A percentile compares a stretch with the other conserved stretches of the same genome.
phyloP scores from a whole-genome alignment of 2,113 vertebrate species.

The Struthio camelus region DNA sequence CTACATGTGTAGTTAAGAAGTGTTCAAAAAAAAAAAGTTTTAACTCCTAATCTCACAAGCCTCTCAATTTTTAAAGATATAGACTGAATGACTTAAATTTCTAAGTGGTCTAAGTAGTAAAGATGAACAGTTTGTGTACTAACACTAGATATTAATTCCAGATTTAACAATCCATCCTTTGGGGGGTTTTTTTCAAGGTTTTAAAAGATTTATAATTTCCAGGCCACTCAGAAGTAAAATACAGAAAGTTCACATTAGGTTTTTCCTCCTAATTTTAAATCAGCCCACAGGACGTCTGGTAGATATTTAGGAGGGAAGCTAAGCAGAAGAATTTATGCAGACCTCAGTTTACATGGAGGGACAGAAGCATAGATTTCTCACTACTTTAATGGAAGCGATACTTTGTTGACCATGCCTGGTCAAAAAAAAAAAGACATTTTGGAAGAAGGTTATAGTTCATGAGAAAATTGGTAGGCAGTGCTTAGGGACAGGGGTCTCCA shows the following conservation, averaged over 20 bases:
- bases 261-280: neutral
- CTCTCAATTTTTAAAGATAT: neutral
- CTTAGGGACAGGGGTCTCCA: neutral
- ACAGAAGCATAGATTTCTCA: neutral
- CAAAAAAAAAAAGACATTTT: neutral
- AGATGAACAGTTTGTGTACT: neutral
- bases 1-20: neutral
- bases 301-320: neutral
- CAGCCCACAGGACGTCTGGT: neutral
- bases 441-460: neutral
- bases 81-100: neutral
- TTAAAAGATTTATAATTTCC: neutral
- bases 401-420: neutral
- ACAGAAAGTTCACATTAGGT: neutral
- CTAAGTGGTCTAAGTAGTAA: neutral
- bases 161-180: neutral
- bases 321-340: neutral
- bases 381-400: neutral
- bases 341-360: neutral
- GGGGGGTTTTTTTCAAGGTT: neutral
- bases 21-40: neutral
- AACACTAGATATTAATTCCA: neutral
- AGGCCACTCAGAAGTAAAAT: neutral
- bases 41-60: neutral
- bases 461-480: neutral